A percentile compares a stretch with the other conserved stretches of the same genome.
Evolutionary conservation across 2,113 vertebrate species (phyloP).

Genomic region (Eira barbara): DNA sequence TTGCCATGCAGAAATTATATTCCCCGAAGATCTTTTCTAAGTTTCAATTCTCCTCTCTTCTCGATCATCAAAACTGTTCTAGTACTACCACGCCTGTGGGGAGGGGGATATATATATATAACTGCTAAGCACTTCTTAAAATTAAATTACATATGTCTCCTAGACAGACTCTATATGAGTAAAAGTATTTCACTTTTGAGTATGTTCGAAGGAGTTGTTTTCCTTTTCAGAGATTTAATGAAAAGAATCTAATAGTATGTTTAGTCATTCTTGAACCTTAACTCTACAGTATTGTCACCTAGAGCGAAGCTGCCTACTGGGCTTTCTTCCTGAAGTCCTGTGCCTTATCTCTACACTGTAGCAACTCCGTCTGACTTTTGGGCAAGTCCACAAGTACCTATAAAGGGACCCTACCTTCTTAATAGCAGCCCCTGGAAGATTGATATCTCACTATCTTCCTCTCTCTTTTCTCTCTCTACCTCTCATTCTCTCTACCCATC

Average conservation of each 20-base stretch:
- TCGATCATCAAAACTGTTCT: neutral
- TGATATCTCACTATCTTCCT: neutral
- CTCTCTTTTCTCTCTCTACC: neutral
- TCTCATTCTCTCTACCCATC: neutral
- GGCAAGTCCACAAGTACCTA: neutral
- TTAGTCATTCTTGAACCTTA: neutral
- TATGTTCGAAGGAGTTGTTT: neutral
- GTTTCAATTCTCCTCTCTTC: neutral
- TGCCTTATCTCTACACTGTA: neutral
- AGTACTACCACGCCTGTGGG: neutral
- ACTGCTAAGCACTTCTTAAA: neutral
- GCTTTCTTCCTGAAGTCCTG: neutral
- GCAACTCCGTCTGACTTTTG: neutral
- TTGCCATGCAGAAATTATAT: neutral
- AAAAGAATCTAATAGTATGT: neutral
- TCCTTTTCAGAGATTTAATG: neutral
- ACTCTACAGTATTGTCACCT: neutral
- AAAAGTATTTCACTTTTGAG: neutral
- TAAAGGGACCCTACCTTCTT: neutral
- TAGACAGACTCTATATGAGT: neutral
- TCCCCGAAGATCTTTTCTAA: neutral
- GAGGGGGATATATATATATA: fast-evolving
- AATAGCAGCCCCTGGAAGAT: neutral
- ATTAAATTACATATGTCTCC: neutral
- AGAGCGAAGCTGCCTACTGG: neutral